Conservation (phyloP, 2,797 vertebrate genomes). For the Tapera naevia region DNA sequence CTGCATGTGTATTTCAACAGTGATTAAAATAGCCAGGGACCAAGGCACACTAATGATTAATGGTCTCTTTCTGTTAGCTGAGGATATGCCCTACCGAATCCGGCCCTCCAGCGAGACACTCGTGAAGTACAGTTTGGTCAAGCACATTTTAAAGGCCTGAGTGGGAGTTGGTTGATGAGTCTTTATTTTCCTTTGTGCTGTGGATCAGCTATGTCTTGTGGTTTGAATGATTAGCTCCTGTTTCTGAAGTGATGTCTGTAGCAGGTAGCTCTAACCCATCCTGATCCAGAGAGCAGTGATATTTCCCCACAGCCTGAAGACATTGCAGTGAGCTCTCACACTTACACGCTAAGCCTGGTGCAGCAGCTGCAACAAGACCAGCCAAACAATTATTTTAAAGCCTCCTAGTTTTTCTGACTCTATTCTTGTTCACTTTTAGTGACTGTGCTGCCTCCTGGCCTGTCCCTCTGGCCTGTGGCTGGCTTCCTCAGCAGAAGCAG, state of each 20-base stretch:
- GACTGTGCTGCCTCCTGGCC: neutral
- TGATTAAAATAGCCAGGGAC: slow-evolving; percentile 41
- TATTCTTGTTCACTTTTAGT: neutral
- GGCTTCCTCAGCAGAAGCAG: neutral
- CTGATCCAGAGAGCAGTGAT: neutral
- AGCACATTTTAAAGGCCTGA: neutral
- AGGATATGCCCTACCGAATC: neutral
- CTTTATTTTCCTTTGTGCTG: neutral
- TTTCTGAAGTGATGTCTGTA: neutral
- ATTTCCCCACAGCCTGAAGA: neutral
- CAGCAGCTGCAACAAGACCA: neutral
- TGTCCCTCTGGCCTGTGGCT: neutral
- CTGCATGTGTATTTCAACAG: slow-evolving; percentile 17
- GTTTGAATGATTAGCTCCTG: neutral
- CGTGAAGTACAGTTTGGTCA: neutral
- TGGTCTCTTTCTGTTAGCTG: neutral
- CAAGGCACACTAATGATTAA: neutral
- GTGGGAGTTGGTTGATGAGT: neutral
- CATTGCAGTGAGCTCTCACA: rapidly evolving
- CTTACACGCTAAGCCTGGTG: rapidly evolving
- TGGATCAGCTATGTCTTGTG: neutral
- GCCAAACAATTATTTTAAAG: neutral
- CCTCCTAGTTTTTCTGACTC: neutral
- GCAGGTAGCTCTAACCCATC: neutral
- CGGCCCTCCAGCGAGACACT: neutral